phyloP scores from a whole-genome alignment of 1,140 invertebrate genomes.

The Caenorhabditis tropicalis region DNA sequence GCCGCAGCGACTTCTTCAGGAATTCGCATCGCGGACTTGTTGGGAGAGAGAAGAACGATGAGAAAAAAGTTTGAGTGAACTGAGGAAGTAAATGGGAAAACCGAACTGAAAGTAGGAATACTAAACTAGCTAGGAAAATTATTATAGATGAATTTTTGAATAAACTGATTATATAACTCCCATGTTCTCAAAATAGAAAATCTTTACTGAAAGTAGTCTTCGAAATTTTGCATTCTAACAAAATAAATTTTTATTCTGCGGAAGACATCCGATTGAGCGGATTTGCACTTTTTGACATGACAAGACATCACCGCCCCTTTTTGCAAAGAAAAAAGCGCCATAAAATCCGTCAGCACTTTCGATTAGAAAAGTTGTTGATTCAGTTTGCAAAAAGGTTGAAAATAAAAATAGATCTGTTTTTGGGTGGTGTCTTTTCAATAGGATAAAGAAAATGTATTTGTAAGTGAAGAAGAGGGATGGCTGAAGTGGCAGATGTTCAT shows the following conservation, averaged over 20 bases:
- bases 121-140: too few species aligned
- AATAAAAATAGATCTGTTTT: too few species aligned
- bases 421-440: background rate
- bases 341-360: background rate
- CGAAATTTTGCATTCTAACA: background rate
- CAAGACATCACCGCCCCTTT: background rate
- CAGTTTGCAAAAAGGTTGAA: background rate
- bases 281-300: conserved; percentile 13
- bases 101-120: too few species aligned
- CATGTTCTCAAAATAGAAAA: too few species aligned
- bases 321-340: background rate
- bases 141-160: too few species aligned
- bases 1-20: conserved; percentile 19
- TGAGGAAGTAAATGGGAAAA: background rate
- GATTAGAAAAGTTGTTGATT: conserved; percentile 1
- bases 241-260: background rate
- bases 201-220: background rate
- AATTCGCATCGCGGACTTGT: background rate
- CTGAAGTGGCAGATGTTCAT: conserved; percentile 37
- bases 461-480: background rate
- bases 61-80: background rate
- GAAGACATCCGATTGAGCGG: background rate
- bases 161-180: too few species aligned
- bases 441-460: background rate
- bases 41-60: background rate